Conservation (phyloP, 2,888 invertebrate genomes). For the Drosophila rubida region DNA sequence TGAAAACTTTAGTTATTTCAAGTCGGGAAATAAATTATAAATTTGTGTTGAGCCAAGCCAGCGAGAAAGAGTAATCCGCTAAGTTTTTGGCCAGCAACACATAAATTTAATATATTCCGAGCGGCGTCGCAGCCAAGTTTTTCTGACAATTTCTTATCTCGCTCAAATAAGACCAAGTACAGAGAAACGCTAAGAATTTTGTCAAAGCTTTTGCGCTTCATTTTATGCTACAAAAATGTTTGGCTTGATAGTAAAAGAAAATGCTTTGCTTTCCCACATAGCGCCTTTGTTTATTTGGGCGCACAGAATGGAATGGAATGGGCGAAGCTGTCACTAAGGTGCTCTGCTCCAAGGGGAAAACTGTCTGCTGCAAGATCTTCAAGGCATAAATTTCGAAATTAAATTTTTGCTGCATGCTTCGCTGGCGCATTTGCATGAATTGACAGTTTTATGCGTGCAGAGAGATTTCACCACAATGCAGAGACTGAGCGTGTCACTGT, state of each 20-base stretch:
- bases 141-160: no score
- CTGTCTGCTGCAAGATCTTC: conserved; percentile 14
- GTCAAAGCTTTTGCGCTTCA: conserved; percentile 38
- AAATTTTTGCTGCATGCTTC: conserved; percentile 39
- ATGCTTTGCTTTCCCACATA: conserved; percentile 1
- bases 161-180: conserved; percentile 35
- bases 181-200: conserved; percentile 31
- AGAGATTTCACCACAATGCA: not conserved
- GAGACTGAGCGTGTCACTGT: not conserved
- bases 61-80: not conserved
- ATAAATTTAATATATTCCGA: conserved; percentile 30
- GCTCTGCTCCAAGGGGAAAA: conserved; percentile 1
- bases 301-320: not conserved
- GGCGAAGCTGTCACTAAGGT: conserved; percentile 5
- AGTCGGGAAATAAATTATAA: not conserved
- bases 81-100: conserved; percentile 9
- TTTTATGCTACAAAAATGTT: conserved; percentile 40
- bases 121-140: conserved; percentile 1
- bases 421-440: conserved; percentile 29
- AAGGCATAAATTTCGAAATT: conserved; percentile 45
- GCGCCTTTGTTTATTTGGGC: conserved; percentile 30
- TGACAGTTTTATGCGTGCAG: conserved; percentile 36
- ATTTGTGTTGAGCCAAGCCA: conserved; percentile 1
- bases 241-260: conserved; percentile 17
- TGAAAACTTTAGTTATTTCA: not conserved